These are phyloP conservation scores for Alviniconcha strummeri DNA, from an alignment of 2,888 invertebrate genomes.

Conservation along the genomic window DNA sequence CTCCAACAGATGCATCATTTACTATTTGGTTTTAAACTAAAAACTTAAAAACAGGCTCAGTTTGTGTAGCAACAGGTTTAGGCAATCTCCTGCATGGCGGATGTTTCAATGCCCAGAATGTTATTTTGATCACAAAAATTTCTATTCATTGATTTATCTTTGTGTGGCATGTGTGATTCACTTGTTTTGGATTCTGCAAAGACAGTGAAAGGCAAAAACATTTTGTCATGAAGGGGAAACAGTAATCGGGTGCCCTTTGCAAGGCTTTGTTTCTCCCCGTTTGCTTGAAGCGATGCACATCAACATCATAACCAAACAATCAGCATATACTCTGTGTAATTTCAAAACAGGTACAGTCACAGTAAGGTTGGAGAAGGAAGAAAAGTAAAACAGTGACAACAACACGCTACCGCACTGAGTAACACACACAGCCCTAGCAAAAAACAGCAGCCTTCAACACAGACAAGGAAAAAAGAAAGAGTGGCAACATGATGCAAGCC, in stretches of 20 bases:
- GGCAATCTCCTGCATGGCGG: too few relatives aligned
- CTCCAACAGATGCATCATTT: not conserved
- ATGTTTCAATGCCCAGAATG: too few relatives aligned
- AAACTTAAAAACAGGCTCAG: too few relatives aligned
- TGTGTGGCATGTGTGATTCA: too few relatives aligned
- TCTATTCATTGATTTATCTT: too few relatives aligned
- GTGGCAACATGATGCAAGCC: conserved; percentile 20
- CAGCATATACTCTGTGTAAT: conserved; percentile 24
- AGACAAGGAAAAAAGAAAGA: conserved; percentile 12
- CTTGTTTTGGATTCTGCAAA: not conserved
- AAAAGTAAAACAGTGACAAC: not conserved
- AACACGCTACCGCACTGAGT: conserved; percentile 19
- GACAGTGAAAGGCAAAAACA: not conserved
- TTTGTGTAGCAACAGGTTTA: too few relatives aligned
- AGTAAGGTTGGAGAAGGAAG: conserved; percentile 4
- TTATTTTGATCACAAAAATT: too few relatives aligned
- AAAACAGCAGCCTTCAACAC: conserved; percentile 28
- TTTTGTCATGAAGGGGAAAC: conserved; percentile 13
- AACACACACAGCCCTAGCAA: conserved; percentile 11
- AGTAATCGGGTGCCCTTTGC: conserved; percentile 19
- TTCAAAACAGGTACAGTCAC: conserved; percentile 19
- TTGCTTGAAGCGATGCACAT: conserved; percentile 7
- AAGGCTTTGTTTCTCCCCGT: conserved; percentile 15
- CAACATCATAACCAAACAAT: conserved; percentile 15
- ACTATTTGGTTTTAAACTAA: not conserved